A percentile compares a stretch with the other conserved stretches of the same genome.
Evolutionary conservation across 1,140 invertebrate genomes (phyloP).

Genomic region (Ctenoplectra terminalis): DNA sequence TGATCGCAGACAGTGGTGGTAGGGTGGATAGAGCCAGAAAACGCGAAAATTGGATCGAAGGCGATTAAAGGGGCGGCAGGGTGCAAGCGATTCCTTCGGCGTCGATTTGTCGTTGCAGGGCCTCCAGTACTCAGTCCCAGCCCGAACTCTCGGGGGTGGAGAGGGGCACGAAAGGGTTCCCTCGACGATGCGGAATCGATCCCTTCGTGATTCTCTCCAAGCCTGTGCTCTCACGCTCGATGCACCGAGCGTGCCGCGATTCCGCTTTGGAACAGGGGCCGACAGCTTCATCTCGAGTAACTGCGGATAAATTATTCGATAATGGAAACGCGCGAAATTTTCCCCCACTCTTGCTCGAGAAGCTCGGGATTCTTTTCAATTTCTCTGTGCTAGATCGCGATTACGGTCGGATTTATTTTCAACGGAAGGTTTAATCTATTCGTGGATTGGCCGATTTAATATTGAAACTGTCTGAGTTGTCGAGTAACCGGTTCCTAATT

Average conservation of each 20-base stretch:
- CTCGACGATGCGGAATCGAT: constrained; percentile 62
- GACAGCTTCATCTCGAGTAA: constrained; percentile 49
- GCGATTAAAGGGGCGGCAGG: constrained; percentile 29
- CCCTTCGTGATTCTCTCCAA: constrained; percentile 34
- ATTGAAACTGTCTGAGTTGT: too few species aligned
- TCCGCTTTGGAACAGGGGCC: constrained; percentile 16
- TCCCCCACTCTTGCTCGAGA: not conserved
- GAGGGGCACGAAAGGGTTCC: constrained; percentile 25
- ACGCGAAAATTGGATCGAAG: constrained; percentile 37
- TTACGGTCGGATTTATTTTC: not conserved
- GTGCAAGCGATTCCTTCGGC: constrained; percentile 21
- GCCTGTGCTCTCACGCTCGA: constrained; percentile 51
- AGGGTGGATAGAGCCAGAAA: not conserved
- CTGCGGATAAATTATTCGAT: constrained; percentile 47
- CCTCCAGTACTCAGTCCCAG: constrained; percentile 8
- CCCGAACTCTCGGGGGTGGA: not conserved
- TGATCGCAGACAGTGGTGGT: not conserved
- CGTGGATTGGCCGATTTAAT: not conserved
- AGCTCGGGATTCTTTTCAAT: constrained; percentile 7
- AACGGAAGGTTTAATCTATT: not conserved
- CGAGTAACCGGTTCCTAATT: too few species aligned
- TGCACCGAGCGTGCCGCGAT: constrained; percentile 32
- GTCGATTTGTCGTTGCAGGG: constrained; percentile 37
- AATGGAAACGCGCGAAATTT: constrained; percentile 26
- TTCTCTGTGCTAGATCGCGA: not conserved